phyloP scores from a whole-genome alignment of 2,888 invertebrate genomes.

The Xestia sexstrigata region DNA sequence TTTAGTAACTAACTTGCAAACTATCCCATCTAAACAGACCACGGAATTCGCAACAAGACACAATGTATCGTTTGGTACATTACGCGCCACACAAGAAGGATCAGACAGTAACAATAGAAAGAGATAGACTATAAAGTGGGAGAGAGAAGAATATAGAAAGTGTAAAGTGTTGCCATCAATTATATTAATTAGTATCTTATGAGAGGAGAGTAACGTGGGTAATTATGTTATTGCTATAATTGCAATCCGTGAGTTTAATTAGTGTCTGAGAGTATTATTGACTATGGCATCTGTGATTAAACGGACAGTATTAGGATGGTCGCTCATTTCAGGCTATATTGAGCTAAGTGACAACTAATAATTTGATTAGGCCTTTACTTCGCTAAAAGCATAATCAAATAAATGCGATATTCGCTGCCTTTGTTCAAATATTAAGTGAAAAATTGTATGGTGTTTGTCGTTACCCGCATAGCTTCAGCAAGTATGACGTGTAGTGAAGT shows the following conservation, averaged over 20 bases:
- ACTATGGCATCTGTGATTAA: conserved; percentile 3
- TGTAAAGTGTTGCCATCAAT: conserved; percentile 55
- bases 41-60: conserved; percentile 60
- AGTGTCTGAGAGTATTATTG: conserved; percentile 7
- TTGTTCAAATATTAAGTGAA: background rate
- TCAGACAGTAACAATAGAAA: conserved; percentile 22
- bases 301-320: background rate
- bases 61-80: conserved; percentile 65
- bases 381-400: background rate
- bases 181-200: conserved; percentile 57
- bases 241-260: conserved; percentile 22
- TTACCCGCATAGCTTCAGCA: background rate
- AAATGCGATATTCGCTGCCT: background rate
- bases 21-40: conserved; percentile 53
- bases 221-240: conserved; percentile 27
- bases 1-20: conserved; percentile 7
- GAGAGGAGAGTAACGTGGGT: background rate
- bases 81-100: conserved; percentile 50
- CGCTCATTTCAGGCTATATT: background rate
- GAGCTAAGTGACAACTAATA: background rate
- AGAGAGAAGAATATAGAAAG: conserved; percentile 19
- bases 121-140: background rate
- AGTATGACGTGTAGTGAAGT: background rate
- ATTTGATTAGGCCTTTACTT: background rate
- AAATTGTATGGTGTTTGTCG: background rate